Conservation (phyloP, 2,888 invertebrate genomes). For the Lathronympha strigana region DNA sequence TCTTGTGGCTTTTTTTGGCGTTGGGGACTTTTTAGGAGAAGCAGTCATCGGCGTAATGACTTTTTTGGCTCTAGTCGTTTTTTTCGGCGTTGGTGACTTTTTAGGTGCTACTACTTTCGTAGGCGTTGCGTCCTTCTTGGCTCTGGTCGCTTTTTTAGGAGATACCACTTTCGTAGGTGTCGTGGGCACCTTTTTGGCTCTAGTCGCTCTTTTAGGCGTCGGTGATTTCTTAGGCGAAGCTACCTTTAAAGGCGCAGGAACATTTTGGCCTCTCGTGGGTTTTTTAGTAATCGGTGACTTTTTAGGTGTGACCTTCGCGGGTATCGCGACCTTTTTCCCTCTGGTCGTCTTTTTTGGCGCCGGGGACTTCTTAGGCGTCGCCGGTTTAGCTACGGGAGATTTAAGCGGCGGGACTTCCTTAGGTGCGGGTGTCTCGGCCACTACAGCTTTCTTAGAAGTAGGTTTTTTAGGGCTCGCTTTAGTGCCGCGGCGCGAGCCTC, state of each 20-base stretch:
- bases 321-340: constrained; percentile 7
- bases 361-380: not conserved
- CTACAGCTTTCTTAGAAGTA: not conserved
- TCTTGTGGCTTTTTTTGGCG: constrained; percentile 5
- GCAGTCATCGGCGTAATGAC: not conserved
- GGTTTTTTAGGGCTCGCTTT: not conserved
- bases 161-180: constrained; percentile 45
- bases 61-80: constrained; percentile 4
- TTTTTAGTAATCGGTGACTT: constrained; percentile 54
- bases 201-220: constrained; percentile 10
- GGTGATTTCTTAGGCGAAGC: not conserved
- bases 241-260: not conserved
- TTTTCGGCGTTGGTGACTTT: constrained; percentile 44
- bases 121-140: constrained; percentile 5
- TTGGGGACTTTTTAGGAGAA: not conserved
- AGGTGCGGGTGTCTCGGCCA: too few relatives aligned
- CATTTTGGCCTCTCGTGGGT: not conserved
- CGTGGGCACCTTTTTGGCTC: not conserved
- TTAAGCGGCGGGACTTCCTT: not conserved
- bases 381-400: not conserved
- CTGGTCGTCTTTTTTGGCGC: constrained; percentile 12
- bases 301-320: constrained; percentile 4
- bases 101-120: constrained; percentile 12
- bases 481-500: constrained; percentile 9
- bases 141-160: constrained; percentile 50